A percentile compares a stretch with the other conserved stretches of the same genome.
phyloP scores from a whole-genome alignment of 2,888 invertebrate genomes.

The Argyra leucocephala region DNA sequence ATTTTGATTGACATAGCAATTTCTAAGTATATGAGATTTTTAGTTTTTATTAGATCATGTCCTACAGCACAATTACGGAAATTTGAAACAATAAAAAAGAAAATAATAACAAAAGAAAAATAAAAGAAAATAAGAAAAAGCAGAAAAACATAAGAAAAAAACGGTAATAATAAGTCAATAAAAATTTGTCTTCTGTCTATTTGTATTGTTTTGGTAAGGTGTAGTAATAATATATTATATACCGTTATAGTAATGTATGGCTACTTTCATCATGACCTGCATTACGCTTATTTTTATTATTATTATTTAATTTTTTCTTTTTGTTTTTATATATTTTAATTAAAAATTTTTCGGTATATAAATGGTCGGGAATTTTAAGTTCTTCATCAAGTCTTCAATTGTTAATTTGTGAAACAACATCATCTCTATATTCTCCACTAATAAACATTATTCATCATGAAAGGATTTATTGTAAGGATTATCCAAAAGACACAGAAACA shows the following conservation, averaged over 20 bases:
- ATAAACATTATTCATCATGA: slow-evolving; percentile 8
- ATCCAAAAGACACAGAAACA: neutral
- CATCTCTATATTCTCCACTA: too few species aligned
- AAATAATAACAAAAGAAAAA: neutral
- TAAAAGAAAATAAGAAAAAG: neutral
- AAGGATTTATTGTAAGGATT: slow-evolving; percentile 11
- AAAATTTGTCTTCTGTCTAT: neutral
- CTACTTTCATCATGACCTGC: slow-evolving; percentile 4
- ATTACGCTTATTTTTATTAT: neutral
- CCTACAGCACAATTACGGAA: neutral
- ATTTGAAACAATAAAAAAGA: neutral
- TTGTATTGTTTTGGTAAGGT: neutral
- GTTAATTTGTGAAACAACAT: neutral
- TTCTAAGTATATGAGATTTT: too few species aligned
- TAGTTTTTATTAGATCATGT: neutral
- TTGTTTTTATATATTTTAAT: neutral
- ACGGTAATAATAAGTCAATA: neutral
- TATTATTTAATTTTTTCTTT: neutral
- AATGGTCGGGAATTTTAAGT: neutral
- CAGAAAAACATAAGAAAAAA: neutral
- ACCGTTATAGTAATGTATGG: neutral
- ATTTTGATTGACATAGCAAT: neutral
- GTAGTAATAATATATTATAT: neutral
- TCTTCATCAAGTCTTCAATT: neutral
- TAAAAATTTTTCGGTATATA: slow-evolving; percentile 5